Conservation (phyloP, 2,797 vertebrate species). For the Euthynnus affinis region DNA sequence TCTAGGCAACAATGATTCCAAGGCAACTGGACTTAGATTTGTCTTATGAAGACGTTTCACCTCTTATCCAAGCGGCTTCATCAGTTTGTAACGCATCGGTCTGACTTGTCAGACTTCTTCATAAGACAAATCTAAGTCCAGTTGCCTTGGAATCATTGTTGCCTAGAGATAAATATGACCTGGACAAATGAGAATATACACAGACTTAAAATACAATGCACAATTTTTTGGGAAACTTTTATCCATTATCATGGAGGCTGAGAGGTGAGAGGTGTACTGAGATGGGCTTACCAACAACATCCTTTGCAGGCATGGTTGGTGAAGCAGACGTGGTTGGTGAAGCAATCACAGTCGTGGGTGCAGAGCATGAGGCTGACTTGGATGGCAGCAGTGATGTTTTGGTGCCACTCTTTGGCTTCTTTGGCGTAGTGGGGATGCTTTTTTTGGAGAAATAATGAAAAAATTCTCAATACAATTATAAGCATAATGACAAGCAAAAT, state of each 20-base stretch:
- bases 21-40: too few relatives aligned
- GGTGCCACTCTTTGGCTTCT: not conserved
- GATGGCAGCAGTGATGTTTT: not conserved
- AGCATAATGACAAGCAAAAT: not conserved
- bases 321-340: not conserved
- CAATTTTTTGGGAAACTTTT: not conserved
- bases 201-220: too few relatives aligned
- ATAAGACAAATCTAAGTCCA: too few relatives aligned
- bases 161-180: too few relatives aligned
- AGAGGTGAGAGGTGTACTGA: not conserved
- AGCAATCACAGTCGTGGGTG: not conserved
- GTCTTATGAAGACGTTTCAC: too few relatives aligned
- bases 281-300: slow-evolving; percentile 1
- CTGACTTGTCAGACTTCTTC: too few relatives aligned
- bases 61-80: too few relatives aligned
- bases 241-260: not conserved
- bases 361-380: not conserved
- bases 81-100: too few relatives aligned
- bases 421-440: not conserved
- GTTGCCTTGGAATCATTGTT: too few relatives aligned
- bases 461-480: not conserved
- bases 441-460: not conserved
- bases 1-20: too few relatives aligned
- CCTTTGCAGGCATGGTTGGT: not conserved
- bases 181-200: too few relatives aligned